Base-by-base conservation (phyloP, 1,140 invertebrate species). In the Phortica variegata region DNA sequence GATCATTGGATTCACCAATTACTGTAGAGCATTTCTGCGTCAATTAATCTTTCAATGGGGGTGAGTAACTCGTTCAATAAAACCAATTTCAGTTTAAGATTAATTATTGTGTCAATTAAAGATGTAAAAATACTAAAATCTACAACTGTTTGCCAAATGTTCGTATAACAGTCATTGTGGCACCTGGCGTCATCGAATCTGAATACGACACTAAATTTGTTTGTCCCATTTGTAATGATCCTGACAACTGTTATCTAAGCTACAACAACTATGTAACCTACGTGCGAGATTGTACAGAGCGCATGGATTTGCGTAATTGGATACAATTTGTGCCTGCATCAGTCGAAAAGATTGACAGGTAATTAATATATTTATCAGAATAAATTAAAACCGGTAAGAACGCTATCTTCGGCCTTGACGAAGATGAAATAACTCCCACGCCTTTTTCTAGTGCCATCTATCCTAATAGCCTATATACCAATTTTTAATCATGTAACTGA, bases 251-350 rank as follows among this genome's bases (percentile, higher is more conserved):
- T 31, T 73, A 56, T 29, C 8, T 68, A 13, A 39, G 29, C 10
- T 48, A 29, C 13, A 31, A 41, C 3, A 61, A 62, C 9, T 4
- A 5, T 2, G 33, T 52, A 3, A 58, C 54, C 29, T 73, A 55
- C 39, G 33, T 73, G 0, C 43, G 65, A 0, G 70, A 73, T 37
- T 23, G 40, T 2, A 17, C 18, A 2, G 6, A 12, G 4, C 70
- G 70, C 16, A 57, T 73, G 44, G 62, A 73, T 34, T 12, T 70
- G 5, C 56, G 65, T 0, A 48, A 55, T 17, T 73, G 52, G 45
- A 43, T 70, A n/a, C 54, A 60, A 4, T 70, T 73, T 42, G 43
- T 70, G 4, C 39, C 44, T 2, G 62, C 60, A 3, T n/a, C 7
- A 2, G 54, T 68, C 3, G 32, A 50, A 3, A 16, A 3, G 3